Evolutionary conservation across 2,797 vertebrate species (phyloP), one percentile per base, ranked within the genome.

Genomic region (Semaprochilodus insignis): DNA sequence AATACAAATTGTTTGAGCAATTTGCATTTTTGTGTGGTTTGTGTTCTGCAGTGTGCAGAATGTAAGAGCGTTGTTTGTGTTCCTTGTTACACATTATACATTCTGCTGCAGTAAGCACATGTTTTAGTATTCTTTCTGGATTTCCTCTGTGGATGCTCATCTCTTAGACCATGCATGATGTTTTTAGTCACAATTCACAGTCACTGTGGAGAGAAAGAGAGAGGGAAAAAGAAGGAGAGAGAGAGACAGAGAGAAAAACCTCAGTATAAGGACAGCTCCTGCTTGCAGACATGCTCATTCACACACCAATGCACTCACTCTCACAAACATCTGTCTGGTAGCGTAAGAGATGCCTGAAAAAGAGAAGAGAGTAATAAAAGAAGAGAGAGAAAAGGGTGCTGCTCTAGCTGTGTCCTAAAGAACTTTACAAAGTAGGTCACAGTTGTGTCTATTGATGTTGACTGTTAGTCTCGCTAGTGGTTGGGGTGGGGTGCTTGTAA

Each of bases 221-320:
- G 81, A 80, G 25, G 59, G 7, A 54, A 55, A 23, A 23, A 16
- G 73, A 66, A 57, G 79, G 69, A 83, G 40, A 74, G 0, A 31
- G 7, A 63, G 23, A 66, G 77, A 60, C 62, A 67, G 25, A 44
- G 40, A 44, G 40, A 10, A 44, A 10, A 44, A 82, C 87, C 89
- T 77, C 81, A 85, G 70, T 75, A 78, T 82, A 83, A 90, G 88
- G 87, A 86, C 88, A 87, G 81, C 76, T 74, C 86, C 44, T 79
- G 89, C 88, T 90, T 80, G 88, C 88, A 91, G 90, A 90, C 88
- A 88, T 73, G 71, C 82, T 87, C 91, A 82, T 86, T 92, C 91
- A 87, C 88, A 90, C 90, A 90, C 88, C 90, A 85, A 82, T 92
- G 87, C 84, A 90, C 78, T 65, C 31, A 57, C 77, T 90, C 80